phyloP scores from a whole-genome alignment of 2,797 vertebrate species.

The Enteromius treurensis region DNA sequence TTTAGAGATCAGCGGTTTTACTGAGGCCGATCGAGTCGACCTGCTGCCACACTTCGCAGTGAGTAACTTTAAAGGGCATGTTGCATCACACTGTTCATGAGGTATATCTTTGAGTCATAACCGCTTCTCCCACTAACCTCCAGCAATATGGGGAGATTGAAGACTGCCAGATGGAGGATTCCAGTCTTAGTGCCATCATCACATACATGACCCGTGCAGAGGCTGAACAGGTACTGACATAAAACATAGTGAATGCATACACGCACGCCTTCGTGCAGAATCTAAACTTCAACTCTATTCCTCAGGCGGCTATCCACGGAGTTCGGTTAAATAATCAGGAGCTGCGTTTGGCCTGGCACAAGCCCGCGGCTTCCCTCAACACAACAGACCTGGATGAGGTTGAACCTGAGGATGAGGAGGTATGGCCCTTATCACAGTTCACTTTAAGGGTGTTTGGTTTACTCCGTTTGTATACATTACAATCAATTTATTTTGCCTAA shows the following conservation, averaged over 20 bases:
- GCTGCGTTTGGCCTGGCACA: conserved; percentile 93
- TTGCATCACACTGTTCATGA: neutral
- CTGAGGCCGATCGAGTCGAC: conserved; percentile 87
- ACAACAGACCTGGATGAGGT: conserved; percentile 84
- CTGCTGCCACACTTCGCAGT: conserved; percentile 97
- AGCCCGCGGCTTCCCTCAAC: conserved; percentile 77
- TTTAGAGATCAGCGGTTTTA: conserved; percentile 89
- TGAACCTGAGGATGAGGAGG: conserved; percentile 95
- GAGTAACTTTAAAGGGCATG: conserved; percentile 67
- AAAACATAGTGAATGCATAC: neutral
- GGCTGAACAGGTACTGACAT: conserved; percentile 86
- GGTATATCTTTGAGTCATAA: neutral
- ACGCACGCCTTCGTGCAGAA: neutral
- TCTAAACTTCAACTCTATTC: conserved; percentile 8
- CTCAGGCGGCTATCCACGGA: conserved; percentile 91
- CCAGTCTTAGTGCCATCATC: conserved; percentile 86
- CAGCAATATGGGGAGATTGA: conserved; percentile 99
- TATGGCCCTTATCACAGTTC: conserved; percentile 66
- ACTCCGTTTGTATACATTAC: neutral
- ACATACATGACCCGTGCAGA: conserved; percentile 91
- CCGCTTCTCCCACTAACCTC: neutral
- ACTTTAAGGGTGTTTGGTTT: conserved; percentile 3
- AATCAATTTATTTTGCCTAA: neutral
- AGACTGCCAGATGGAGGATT: conserved; percentile 92
- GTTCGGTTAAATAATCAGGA: conserved; percentile 89